phyloP scores from a whole-genome alignment of 2,797 vertebrate genomes.

The Sebastes matsubarae region DNA sequence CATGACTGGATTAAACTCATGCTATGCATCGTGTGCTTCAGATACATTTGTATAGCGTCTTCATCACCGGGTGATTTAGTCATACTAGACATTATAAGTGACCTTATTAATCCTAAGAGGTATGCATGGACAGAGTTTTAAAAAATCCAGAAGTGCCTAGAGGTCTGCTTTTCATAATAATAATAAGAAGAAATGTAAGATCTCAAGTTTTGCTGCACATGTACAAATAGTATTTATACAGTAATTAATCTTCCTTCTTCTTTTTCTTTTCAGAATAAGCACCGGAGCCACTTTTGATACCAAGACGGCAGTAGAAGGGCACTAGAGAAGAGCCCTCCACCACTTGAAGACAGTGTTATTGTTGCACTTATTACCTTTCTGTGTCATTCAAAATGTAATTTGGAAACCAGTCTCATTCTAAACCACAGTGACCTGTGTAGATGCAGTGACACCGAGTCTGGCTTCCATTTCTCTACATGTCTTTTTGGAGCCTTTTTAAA shows the following conservation, averaged over 20 bases:
- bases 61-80: slow-evolving; percentile 54
- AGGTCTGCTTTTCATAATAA: slow-evolving; percentile 54
- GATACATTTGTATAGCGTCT: slow-evolving; percentile 64
- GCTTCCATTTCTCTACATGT: slow-evolving; percentile 24
- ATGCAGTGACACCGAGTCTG: slow-evolving; percentile 31
- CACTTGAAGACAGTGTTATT: slow-evolving; percentile 76
- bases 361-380: slow-evolving; percentile 66
- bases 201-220: slow-evolving; percentile 18
- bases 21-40: slow-evolving; percentile 69
- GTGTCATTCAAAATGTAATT: slow-evolving; percentile 42
- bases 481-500: slow-evolving; percentile 30
- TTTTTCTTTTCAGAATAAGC: slow-evolving; percentile 79
- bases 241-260: slow-evolving; percentile 17
- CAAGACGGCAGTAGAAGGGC: slow-evolving; percentile 84
- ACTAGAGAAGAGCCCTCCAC: slow-evolving; percentile 59
- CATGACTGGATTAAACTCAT: slow-evolving; percentile 75
- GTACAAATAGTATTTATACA: not conserved
- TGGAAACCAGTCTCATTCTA: slow-evolving; percentile 35
- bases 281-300: slow-evolving; percentile 81
- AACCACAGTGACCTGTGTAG: slow-evolving; percentile 38
- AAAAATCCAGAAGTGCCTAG: slow-evolving; percentile 25
- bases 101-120: slow-evolving; percentile 59
- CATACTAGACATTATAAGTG: slow-evolving; percentile 41
- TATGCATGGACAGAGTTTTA: slow-evolving; percentile 72
- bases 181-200: slow-evolving; percentile 14